phyloP scores from a whole-genome alignment of 2,888 invertebrate genomes.

The Eupithecia exiguata region DNA sequence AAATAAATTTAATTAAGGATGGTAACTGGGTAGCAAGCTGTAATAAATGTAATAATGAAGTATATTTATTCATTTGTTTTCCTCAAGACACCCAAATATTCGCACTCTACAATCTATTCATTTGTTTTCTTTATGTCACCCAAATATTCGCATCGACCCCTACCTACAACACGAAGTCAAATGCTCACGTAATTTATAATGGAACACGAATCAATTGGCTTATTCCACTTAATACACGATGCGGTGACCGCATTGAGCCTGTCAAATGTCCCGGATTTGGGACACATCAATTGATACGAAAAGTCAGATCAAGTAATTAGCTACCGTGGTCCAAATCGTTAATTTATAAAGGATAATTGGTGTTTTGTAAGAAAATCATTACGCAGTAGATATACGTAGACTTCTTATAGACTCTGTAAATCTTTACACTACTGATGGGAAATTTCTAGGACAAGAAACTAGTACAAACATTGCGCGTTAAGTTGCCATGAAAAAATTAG shows the following conservation, averaged over 20 bases:
- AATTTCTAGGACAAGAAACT: slow-evolving; percentile 23
- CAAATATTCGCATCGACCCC: neutral
- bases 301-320: neutral
- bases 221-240: slow-evolving; percentile 37
- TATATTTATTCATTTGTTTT: neutral
- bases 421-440: neutral
- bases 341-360: neutral
- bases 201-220: slow-evolving; percentile 39
- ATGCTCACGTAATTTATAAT: slow-evolving; percentile 37
- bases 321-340: neutral
- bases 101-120: neutral
- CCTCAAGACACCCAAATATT: neutral
- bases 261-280: slow-evolving; percentile 43
- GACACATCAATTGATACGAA: slow-evolving; percentile 36
- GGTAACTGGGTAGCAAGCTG: neutral
- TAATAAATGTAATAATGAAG: neutral
- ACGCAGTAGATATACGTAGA: neutral
- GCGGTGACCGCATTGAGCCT: slow-evolving; percentile 39
- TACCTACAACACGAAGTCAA: neutral
- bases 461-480: slow-evolving; percentile 36
- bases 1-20: neutral
- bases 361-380: neutral
- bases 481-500: slow-evolving; percentile 58
- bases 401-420: neutral
- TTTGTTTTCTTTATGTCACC: neutral